Percentiles rank a stretch among this genome's conserved stretches.
phyloP scores from a whole-genome alignment of 2,797 vertebrate species.

The Chloroceryle inda region DNA sequence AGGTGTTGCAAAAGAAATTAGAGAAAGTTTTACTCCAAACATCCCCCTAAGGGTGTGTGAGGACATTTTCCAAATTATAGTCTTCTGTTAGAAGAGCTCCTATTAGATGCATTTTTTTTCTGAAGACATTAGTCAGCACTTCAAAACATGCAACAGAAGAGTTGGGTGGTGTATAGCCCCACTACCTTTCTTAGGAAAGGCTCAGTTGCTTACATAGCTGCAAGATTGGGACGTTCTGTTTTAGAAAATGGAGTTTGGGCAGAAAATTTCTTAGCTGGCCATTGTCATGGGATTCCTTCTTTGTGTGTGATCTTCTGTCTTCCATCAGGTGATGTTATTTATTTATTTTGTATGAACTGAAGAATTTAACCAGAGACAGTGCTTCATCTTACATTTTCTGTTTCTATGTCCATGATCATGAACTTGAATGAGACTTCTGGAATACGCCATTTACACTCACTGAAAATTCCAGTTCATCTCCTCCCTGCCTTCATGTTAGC shows the following conservation, averaged over 20 bases:
- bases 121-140: not conserved
- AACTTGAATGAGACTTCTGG: not conserved
- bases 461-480: not conserved
- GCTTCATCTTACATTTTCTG: not conserved
- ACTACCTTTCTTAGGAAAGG: not conserved
- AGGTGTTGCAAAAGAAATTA: not conserved
- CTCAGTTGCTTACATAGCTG: not conserved
- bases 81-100: not conserved
- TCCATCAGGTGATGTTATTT: not conserved
- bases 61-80: not conserved
- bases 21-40: not conserved
- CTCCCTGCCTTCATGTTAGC: not conserved
- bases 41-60: rapidly evolving
- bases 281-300: not conserved
- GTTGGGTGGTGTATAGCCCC: not conserved
- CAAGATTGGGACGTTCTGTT: not conserved
- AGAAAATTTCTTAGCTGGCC: not conserved
- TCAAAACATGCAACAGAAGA: not conserved
- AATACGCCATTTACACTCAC: not conserved
- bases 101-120: not conserved
- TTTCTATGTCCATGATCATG: not conserved
- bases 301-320: not conserved
- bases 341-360: not conserved
- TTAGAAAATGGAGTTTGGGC: not conserved
- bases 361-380: not conserved